Base-by-base conservation (phyloP, 1,140 invertebrate species). In the Pogonognathellus flavescens region DNA sequence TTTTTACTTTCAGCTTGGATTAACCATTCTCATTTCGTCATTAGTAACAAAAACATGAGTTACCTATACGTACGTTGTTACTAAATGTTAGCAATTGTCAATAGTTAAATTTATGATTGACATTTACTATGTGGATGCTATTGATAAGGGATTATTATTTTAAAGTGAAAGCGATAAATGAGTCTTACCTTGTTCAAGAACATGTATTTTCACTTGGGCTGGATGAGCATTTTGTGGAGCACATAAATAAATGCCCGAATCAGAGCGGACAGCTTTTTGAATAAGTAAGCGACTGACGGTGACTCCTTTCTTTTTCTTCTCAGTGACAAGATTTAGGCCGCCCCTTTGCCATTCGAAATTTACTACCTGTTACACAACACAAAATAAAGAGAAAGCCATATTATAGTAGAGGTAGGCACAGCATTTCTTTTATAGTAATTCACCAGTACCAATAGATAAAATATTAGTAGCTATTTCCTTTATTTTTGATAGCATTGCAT, bases 251-350 rank as follows among this genome's bases (percentile, higher is more conserved):
- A 89, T 91, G 2, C 89, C 91, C 0, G 90, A 90, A 84, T 91
- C 90, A 20, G 83, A 70, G 52, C 55, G 87, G 82, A 76, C 88
- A 84, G 80, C 90, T 89, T 82, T 94, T 89, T 95, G 95, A 83
- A 96, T 95, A 60, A 96, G 92, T 18, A 96, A 92, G 60, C 95
- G 93, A 89, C 95, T 96, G 41, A 94, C 95, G 86, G 95, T 96
- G 4, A 88, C 88, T 52, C 88, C 88, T 70, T 87, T 86, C 1
- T 81, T 87, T 86, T 87, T 87, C 81, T 88, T 87, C 82, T 88
- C 88, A 7, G 88, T 88, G 11, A 87, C 86, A 20, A 88, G 70
- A 84, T 84, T 88, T 85, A 88, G 86, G 0, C 88, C 88, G 7
- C 88, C 88, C 25, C 88, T 83, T 16, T 85, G 84, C 88, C 86